Conservation (phyloP, 2,888 invertebrate genomes). For the Nezara viridula region DNA sequence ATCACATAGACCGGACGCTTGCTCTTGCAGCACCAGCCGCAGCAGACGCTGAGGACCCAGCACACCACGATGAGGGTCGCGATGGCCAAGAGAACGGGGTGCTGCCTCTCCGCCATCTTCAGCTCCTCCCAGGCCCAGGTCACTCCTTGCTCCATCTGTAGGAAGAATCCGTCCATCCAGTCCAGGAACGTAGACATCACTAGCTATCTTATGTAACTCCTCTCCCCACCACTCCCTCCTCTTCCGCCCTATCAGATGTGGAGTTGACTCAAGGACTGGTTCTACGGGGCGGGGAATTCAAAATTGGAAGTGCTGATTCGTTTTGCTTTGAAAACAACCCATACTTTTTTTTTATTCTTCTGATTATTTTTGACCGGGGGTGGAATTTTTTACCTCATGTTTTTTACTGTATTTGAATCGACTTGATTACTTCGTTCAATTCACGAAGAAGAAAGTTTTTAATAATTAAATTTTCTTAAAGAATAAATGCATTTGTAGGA, state of each 20-base stretch:
- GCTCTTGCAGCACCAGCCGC: slow-evolving; percentile 29
- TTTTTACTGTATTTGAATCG: too few species aligned
- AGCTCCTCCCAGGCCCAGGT: slow-evolving; percentile 6
- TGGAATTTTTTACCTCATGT: too few species aligned
- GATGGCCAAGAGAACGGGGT: neutral
- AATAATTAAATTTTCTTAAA: too few species aligned
- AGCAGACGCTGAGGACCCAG: slow-evolving; percentile 21
- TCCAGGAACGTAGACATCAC: slow-evolving; percentile 20
- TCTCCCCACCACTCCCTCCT: neutral
- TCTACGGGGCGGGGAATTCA: neutral
- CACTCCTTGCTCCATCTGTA: neutral
- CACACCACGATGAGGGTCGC: slow-evolving; percentile 5
- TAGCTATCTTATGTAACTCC: neutral
- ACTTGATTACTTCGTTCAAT: too few species aligned
- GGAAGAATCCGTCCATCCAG: slow-evolving; percentile 33
- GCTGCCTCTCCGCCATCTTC: neutral
- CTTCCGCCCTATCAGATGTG: neutral
- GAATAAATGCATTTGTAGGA: too few species aligned
- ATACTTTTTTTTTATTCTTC: too few species aligned
- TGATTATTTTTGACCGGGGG: too few species aligned
- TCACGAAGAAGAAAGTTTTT: too few species aligned
- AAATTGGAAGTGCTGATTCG: too few species aligned
- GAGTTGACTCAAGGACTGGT: neutral
- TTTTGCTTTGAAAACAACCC: too few species aligned
- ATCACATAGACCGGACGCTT: neutral